Conservation (phyloP, 1,140 invertebrate species). For the Ctenoplectra terminalis region DNA sequence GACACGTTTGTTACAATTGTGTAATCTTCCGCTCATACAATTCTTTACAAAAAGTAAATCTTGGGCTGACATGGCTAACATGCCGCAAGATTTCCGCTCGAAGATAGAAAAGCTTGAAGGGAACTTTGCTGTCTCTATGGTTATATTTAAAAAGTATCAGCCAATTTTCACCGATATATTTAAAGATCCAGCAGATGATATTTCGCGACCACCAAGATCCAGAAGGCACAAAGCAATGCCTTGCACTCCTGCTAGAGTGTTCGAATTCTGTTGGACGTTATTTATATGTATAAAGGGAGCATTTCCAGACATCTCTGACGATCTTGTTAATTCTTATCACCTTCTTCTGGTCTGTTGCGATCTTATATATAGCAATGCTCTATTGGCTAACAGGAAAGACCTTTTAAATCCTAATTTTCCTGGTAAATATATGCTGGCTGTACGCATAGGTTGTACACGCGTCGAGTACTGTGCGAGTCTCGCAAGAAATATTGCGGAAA, state of each 20-base stretch:
- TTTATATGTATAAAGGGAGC: constrained; percentile 96
- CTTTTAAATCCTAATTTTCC: constrained; percentile 93
- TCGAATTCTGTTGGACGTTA: constrained; percentile 96
- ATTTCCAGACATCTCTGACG: constrained; percentile 92
- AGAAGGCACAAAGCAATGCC: constrained; percentile 88
- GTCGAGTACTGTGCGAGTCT: too few species aligned
- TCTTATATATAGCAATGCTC: constrained; percentile 93
- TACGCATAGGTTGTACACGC: too few species aligned
- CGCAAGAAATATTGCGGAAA: too few species aligned
- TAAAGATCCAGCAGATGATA: constrained; percentile 85
- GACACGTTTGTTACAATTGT: constrained; percentile 92
- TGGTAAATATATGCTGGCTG: constrained; percentile 83
- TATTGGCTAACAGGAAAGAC: constrained; percentile 91
- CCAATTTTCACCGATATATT: constrained; percentile 95
- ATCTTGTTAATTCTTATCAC: constrained; percentile 97
- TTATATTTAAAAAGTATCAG: constrained; percentile 96
- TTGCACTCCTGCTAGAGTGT: constrained; percentile 91
- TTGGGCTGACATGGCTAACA: constrained; percentile 97
- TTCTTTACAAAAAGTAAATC: constrained; percentile 98
- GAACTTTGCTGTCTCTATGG: constrained; percentile 97
- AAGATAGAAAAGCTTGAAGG: constrained; percentile 94
- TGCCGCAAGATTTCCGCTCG: constrained; percentile 92
- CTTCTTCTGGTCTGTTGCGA: constrained; percentile 95
- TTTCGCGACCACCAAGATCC: constrained; percentile 83
- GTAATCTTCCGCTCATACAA: constrained; percentile 95